These are phyloP conservation scores for Teleogryllus occipitalis DNA, from an alignment of 1,140 invertebrate genomes.

Conservation along the genomic window DNA sequence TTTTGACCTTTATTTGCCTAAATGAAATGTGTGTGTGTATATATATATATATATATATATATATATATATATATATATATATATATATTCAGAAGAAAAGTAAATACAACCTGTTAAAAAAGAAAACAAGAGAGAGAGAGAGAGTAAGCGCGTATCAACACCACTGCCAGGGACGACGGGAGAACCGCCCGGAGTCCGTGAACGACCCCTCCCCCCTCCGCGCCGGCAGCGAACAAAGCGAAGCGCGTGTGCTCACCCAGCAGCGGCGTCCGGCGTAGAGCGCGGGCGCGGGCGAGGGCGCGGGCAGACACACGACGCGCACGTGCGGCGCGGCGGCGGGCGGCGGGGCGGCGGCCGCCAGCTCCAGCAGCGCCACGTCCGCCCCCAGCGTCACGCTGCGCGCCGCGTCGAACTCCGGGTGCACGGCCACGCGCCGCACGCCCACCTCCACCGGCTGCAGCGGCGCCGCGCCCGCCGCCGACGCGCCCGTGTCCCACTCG, in stretches of 20 bases:
- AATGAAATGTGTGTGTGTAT: too few relatives aligned
- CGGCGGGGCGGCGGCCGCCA: background rate
- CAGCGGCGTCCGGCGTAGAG: background rate
- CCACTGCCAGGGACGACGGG: too few relatives aligned
- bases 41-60: too few relatives aligned
- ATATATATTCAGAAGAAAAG: too few relatives aligned
- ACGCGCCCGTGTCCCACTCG: background rate
- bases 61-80: too few relatives aligned
- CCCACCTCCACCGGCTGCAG: background rate
- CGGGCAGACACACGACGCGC: background rate
- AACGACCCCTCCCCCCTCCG: slow-evolving; percentile 54
- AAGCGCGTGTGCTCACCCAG: background rate
- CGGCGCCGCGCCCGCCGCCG: too few relatives aligned
- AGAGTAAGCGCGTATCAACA: too few relatives aligned
- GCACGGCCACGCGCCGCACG: background rate
- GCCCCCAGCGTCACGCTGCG: background rate
- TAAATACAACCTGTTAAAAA: too few relatives aligned
- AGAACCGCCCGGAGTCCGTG: too few relatives aligned
- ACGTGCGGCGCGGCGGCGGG: background rate
- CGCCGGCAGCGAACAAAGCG: slow-evolving; percentile 44
- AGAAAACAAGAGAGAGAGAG: too few relatives aligned
- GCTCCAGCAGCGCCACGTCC: background rate
- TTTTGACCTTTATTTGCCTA: too few relatives aligned
- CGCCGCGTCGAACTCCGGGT: background rate
- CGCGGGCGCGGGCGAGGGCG: too few relatives aligned